Percentiles rank a stretch among this genome's conserved stretches.
These are phyloP conservation scores for Patella pellucida DNA, from an alignment of 2,888 invertebrate species.

Conservation along the genomic window DNA sequence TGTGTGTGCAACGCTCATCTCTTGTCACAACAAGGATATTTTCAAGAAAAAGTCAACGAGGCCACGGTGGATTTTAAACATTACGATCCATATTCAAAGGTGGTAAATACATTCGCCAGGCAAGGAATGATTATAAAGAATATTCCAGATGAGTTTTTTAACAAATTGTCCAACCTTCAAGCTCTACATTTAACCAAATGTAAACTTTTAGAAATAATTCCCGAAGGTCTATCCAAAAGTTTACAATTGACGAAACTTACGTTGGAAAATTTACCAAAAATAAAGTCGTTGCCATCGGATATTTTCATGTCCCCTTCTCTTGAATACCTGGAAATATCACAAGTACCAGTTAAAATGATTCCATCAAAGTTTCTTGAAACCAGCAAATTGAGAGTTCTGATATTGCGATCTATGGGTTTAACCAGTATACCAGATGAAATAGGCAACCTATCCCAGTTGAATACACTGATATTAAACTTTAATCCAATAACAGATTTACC, in stretches of 20 bases:
- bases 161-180: slow-evolving; percentile 50
- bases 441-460: slow-evolving; percentile 44
- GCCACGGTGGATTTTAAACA: slow-evolving; percentile 26
- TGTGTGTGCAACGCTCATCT: slow-evolving; percentile 9
- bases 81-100: slow-evolving; percentile 52
- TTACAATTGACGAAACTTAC: slow-evolving; percentile 44
- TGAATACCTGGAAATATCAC: slow-evolving; percentile 30
- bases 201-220: slow-evolving; percentile 33
- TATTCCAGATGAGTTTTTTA: slow-evolving; percentile 49
- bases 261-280: slow-evolving; percentile 37
- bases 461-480: slow-evolving; percentile 50
- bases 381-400: slow-evolving; percentile 46
- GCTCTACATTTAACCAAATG: slow-evolving; percentile 21
- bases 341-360: slow-evolving; percentile 44
- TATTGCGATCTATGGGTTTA: slow-evolving; percentile 52
- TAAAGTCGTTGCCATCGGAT: slow-evolving; percentile 47
- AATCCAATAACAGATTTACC: slow-evolving; percentile 59
- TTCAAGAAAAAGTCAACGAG: background rate
- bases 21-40: background rate
- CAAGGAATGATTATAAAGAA: slow-evolving; percentile 31
- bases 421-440: slow-evolving; percentile 50
- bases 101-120: slow-evolving; percentile 45
- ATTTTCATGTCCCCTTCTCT: slow-evolving; percentile 39
- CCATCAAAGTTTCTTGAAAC: slow-evolving; percentile 44
- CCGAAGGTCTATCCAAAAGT: slow-evolving; percentile 44